A percentile compares a stretch with the other conserved stretches of the same genome.
Evolutionary conservation across 2,797 vertebrate species (phyloP).

Genomic region (Prunella strophiata): DNA sequence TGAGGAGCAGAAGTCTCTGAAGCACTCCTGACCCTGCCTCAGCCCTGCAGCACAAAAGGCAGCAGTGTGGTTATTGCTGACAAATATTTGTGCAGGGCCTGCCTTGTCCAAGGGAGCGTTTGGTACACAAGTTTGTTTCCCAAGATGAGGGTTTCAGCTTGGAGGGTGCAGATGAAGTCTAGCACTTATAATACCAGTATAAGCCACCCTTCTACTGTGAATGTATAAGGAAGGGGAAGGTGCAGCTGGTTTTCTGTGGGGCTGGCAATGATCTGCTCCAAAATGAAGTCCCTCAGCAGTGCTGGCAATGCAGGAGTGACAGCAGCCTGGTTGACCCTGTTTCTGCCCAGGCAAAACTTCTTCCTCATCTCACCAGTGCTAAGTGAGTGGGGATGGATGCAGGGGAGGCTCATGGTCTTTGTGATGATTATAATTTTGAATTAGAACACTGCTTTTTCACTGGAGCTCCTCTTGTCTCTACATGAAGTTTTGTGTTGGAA

Average conservation of each 20-base stretch:
- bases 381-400: not conserved
- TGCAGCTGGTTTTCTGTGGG: not conserved
- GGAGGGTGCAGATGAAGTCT: not conserved
- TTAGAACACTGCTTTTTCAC: not conserved
- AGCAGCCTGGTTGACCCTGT: not conserved
- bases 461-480: not conserved
- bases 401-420: not conserved
- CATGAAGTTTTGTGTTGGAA: not conserved
- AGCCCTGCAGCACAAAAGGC: fast-evolving
- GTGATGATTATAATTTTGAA: not conserved
- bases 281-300: not conserved
- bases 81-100: not conserved
- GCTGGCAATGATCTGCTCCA: not conserved
- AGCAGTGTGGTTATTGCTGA: not conserved
- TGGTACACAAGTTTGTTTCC: not conserved
- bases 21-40: not conserved
- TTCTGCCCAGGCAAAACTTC: not conserved
- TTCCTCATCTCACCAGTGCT: not conserved
- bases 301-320: not conserved
- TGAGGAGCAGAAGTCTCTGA: not conserved
- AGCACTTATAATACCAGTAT: not conserved
- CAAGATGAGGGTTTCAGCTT: not conserved
- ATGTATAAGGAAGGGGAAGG: not conserved
- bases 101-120: not conserved
- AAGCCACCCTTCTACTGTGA: not conserved